Percentiles rank a stretch among this genome's conserved stretches.
These are phyloP conservation scores for Mormyrus hasselquistii DNA, from an alignment of 2,797 vertebrate genomes.

Conservation along the genomic window DNA sequence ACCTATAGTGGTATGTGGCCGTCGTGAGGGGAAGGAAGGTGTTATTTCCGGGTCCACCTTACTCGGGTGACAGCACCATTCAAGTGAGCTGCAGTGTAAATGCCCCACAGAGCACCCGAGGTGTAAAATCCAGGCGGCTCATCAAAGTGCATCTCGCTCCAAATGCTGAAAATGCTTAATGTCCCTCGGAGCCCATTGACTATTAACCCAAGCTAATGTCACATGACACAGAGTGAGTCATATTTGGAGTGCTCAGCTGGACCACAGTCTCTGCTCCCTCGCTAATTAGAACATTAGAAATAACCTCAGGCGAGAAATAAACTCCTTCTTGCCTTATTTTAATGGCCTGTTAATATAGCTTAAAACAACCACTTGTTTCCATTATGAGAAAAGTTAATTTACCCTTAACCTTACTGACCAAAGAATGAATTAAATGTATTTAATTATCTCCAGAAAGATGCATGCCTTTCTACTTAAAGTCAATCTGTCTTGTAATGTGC, in stretches of 20 bases:
- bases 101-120: background rate
- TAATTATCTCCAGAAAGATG: background rate
- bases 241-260: background rate
- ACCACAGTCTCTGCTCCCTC: background rate
- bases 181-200: background rate
- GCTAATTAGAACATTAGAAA: background rate
- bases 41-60: background rate
- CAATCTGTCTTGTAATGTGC: background rate
- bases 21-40: background rate
- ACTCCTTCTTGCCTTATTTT: background rate
- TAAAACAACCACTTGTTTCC: constrained; percentile 4
- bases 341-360: background rate
- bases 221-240: constrained; percentile 10
- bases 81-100: background rate
- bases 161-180: constrained; percentile 1
- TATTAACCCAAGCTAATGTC: background rate
- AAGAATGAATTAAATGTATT: background rate
- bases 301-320: constrained; percentile 1
- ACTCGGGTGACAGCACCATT: background rate
- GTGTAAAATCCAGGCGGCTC: background rate
- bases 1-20: background rate
- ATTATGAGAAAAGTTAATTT: background rate
- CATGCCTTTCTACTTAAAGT: background rate
- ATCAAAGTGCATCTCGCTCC: background rate
- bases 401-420: background rate